These are phyloP conservation scores for Anisognathus igniventris DNA, from an alignment of 2,797 vertebrate species.

Conservation along the genomic window DNA sequence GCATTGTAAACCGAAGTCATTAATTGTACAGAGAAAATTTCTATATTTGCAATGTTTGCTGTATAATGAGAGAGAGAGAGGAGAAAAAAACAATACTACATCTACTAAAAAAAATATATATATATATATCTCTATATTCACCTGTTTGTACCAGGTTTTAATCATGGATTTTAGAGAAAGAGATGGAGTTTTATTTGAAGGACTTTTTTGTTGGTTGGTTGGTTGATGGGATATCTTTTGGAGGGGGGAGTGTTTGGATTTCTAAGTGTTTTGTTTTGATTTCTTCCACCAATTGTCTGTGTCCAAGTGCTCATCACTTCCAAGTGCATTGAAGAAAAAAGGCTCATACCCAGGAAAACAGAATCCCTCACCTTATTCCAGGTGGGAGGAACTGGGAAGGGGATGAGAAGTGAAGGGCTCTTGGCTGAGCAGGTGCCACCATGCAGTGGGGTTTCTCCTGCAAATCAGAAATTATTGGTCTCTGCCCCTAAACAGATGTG, in stretches of 20 bases:
- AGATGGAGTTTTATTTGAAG: conserved; percentile 62
- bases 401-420: not conserved
- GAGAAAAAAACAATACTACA: conserved; percentile 71
- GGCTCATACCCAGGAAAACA: conserved; percentile 44
- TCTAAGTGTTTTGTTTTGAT: conserved; percentile 58
- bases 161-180: conserved; percentile 80
- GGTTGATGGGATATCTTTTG: not conserved
- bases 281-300: conserved; percentile 48
- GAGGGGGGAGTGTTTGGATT: not conserved
- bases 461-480: not conserved
- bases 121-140: conserved; percentile 71
- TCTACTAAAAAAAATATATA: conserved; percentile 76
- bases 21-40: conserved; percentile 92
- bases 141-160: conserved; percentile 86
- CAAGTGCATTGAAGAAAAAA: conserved; percentile 70
- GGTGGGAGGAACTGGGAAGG: not conserved
- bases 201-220: conserved; percentile 68
- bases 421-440: not conserved
- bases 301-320: conserved; percentile 67
- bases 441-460: not conserved
- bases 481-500: not conserved
- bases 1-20: conserved; percentile 77
- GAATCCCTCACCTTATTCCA: not conserved
- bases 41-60: conserved; percentile 97
- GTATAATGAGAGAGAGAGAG: conserved; percentile 81